A percentile compares a stretch with the other conserved stretches of the same genome.
These are phyloP conservation scores for Nezara viridula DNA, from an alignment of 2,888 invertebrate genomes.

Conservation along the genomic window DNA sequence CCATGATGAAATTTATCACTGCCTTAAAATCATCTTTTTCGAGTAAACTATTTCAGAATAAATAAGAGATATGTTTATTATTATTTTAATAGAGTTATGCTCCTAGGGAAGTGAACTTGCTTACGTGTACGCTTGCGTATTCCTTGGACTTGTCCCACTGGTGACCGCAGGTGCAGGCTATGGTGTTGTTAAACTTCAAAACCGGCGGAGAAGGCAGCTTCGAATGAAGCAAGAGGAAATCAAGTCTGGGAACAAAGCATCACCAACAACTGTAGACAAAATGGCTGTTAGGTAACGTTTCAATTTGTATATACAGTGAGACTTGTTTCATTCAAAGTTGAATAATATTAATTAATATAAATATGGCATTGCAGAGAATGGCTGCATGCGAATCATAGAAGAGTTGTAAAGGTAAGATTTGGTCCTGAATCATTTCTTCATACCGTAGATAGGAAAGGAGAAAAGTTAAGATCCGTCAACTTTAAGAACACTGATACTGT, in stretches of 20 bases:
- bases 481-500: constrained; percentile 83
- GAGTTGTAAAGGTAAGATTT: constrained; percentile 89
- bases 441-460: constrained; percentile 91
- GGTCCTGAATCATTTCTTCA: constrained; percentile 90
- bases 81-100: constrained; percentile 35
- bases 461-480: constrained; percentile 86
- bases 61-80: not conserved
- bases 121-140: constrained; percentile 96
- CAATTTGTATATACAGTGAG: not conserved
- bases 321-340: no score
- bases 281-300: constrained; percentile 81
- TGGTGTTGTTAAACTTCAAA: constrained; percentile 92
- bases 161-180: constrained; percentile 93
- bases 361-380: no score
- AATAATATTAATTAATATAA: no score
- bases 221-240: constrained; percentile 86
- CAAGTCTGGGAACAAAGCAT: constrained; percentile 67
- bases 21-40: not conserved
- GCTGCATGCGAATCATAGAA: constrained; percentile 92
- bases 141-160: constrained; percentile 92
- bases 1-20: no score
- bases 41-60: not conserved
- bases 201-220: constrained; percentile 83
- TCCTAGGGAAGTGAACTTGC: constrained; percentile 92
- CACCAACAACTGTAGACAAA: constrained; percentile 80